Percentiles rank a stretch among this genome's conserved stretches.
These are phyloP conservation scores for Chelonus insularis DNA, from an alignment of 1,140 invertebrate species.

Conservation along the genomic window DNA sequence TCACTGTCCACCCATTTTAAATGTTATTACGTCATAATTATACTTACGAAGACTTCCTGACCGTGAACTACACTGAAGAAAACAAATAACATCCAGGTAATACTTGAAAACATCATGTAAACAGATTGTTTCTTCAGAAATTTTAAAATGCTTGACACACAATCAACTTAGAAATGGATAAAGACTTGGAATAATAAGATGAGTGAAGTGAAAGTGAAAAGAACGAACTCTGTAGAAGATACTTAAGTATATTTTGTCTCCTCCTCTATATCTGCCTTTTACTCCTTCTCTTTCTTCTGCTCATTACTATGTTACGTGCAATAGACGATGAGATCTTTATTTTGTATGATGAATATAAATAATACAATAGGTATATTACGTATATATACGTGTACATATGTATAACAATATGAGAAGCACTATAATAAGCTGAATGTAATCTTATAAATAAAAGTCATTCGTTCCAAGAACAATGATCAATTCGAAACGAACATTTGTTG, in stretches of 20 bases:
- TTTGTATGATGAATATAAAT: no score
- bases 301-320: no score
- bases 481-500: no score
- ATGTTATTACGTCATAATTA: no score
- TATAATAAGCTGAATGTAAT: no score
- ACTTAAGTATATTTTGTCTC: neutral
- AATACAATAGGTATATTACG: no score
- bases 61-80: neutral
- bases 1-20: slow-evolving; percentile 4
- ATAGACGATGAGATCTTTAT: no score
- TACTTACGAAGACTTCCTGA: neutral
- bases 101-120: neutral
- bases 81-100: slow-evolving; percentile 3
- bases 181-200: slow-evolving; percentile 21
- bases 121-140: neutral
- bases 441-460: no score
- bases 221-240: slow-evolving; percentile 27
- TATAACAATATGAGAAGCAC: no score
- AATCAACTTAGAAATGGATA: neutral
- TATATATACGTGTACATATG: no score
- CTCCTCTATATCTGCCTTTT: neutral
- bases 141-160: neutral
- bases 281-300: neutral
- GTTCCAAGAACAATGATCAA: no score
- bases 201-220: slow-evolving; percentile 37